Evolutionary conservation across 1,140 invertebrate species (phyloP), one percentile per base, ranked within the genome.

Genomic region (Muscidifurax raptorellus): DNA sequence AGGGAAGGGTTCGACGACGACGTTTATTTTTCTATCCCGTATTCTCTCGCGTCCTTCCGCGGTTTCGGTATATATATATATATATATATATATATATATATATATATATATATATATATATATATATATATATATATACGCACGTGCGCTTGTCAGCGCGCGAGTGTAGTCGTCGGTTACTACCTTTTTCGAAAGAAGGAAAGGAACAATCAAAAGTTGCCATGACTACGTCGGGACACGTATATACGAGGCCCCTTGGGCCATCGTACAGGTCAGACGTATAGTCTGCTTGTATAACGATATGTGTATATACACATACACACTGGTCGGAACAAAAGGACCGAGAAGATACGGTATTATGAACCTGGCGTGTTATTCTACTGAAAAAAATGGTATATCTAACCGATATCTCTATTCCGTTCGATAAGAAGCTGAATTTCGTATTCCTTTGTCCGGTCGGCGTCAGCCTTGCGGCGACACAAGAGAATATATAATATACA

Each of bases 191-290:
- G 27, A 59, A 76, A 85, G 85, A 84, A 83, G 84, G 84, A 87
- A 59, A 87, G 87, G 90, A 86, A 89, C 88, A 90, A 91, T 90
- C 89, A 90, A 89, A 91, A 91, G 91, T 92, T 91, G 87, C 90
- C 90, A 91, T 90, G 91, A 88, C 90, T 90, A 91, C 91, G n/a
- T n/a, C n/a, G n/a, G n/a, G 85, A 27, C 32, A 32, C 32, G 36
- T n/a, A n/a, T n/a, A 9, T 6, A 6, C 86, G 74, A 86, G 85
- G 87, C 87, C 76, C 84, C 86, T 88, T 78, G 18, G 83, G 85
- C 85, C 88, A 87, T 83, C 52, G 79, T 86, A 78, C 88, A 87
- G 76, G 25, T 64, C 71, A 44, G 59, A 66, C 40, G 72, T 78
- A 76, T 76, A 83, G 40, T 36, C 47, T 47, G 22, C 44, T 30